phyloP scores from a whole-genome alignment of 2,797 vertebrate species.

The Cyclopterus lumpus region DNA sequence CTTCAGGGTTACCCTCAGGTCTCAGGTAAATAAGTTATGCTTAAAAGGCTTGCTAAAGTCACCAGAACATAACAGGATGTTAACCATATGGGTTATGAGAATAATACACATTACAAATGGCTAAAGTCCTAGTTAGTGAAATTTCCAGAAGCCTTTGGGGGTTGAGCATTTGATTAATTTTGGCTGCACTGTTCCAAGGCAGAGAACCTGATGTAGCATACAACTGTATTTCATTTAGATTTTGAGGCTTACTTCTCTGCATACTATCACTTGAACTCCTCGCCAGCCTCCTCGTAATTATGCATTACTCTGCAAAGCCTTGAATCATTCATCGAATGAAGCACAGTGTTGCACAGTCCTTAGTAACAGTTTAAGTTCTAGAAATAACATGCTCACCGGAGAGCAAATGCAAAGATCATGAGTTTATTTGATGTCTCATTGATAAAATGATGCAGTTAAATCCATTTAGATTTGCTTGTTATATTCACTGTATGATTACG shows the following conservation, averaged over 20 bases:
- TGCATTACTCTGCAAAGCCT: slow-evolving; percentile 67
- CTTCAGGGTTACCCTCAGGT: slow-evolving; percentile 17
- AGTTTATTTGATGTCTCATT: slow-evolving; percentile 54
- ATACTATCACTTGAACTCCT: slow-evolving; percentile 48
- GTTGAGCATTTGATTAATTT: slow-evolving; percentile 53
- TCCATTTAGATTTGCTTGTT: slow-evolving; percentile 35
- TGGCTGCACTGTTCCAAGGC: slow-evolving; percentile 25
- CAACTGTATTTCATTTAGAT: slow-evolving; percentile 35
- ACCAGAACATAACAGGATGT: slow-evolving; percentile 27
- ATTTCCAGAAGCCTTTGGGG: slow-evolving; percentile 47
- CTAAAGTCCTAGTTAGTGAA: slow-evolving; percentile 33
- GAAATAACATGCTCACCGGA: slow-evolving; percentile 70
- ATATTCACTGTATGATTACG: slow-evolving; percentile 26
- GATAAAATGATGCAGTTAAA: slow-evolving; percentile 46
- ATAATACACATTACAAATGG: slow-evolving; percentile 39
- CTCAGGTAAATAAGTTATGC: slow-evolving; percentile 38
- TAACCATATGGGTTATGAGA: slow-evolving; percentile 15
- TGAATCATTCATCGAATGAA: slow-evolving; percentile 79
- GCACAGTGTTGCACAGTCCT: slow-evolving; percentile 64
- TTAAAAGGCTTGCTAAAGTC: slow-evolving; percentile 30
- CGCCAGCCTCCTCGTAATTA: slow-evolving; percentile 62
- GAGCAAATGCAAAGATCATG: slow-evolving; percentile 65
- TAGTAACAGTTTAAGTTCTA: slow-evolving; percentile 76
- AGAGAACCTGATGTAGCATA: slow-evolving; percentile 18
- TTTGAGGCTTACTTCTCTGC: slow-evolving; percentile 31